Base-by-base conservation (phyloP, 2,797 vertebrate genomes). In the Gila robusta region DNA sequence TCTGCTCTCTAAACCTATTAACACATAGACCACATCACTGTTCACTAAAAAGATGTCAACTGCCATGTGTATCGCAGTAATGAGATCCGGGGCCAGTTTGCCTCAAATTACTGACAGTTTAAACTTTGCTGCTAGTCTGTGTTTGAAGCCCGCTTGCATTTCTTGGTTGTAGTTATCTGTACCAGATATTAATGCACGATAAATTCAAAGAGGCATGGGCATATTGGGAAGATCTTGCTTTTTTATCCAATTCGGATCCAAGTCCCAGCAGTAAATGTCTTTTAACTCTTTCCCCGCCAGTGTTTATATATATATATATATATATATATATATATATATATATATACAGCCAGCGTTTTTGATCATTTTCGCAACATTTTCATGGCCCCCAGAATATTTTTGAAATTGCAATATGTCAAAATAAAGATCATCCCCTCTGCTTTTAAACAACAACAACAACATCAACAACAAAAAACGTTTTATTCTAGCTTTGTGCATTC, bases 41-140 rank as follows among this genome's bases (percentile, higher is more conserved):
- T 81, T 86, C 54, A 11, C 69, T 81, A 81, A 73, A 39, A 73
- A 86, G 78, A 86, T 81, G 84, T 86, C 84, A 86, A 32, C 69
- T 81, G 84, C 78, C 69, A 64, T 66, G 69, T 73, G 78, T 73
- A 85, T 19, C 6, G 32, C 69, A n/a, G 56, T 81, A 86, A 86
- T 85, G 78, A 86, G 84, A 86, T 80, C 69, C 81, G 78, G 84
- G 69, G 69, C 54, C 28, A 28, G 84, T 73, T 59, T 74, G 77
- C 54, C 52, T 72, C 41, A 81, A 86, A 73, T 41, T 73, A 72
- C 84, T 81, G 84, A 73, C 78, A 52, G 54, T 73, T 81, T 80
- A 73, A 62, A 72, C 26, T 86, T 64, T 73, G 32, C 26, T 32
- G 32, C 26, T 32, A 26, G 35, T 62, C 10, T 78, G 37, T 59